phyloP scores from a whole-genome alignment of 2,888 invertebrate genomes.

The Nomada fucata region DNA sequence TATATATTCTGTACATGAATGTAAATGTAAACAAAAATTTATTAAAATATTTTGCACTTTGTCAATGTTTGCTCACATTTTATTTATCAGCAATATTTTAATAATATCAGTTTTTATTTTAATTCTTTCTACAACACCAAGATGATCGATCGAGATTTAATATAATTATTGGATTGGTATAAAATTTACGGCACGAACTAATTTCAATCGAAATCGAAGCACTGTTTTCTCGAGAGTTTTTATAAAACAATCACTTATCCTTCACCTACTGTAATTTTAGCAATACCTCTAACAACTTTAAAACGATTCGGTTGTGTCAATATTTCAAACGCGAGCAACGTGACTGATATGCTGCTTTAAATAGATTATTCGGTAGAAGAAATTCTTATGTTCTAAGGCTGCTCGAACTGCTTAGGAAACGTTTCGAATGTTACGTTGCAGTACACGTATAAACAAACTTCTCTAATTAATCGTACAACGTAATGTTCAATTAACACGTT shows the following conservation, averaged over 20 bases:
- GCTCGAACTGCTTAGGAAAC: conserved; percentile 32
- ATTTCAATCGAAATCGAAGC: not conserved
- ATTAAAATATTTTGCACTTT: not conserved
- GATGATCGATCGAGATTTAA: not conserved
- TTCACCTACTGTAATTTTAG: not conserved
- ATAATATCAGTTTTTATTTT: not conserved
- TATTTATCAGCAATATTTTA: not conserved
- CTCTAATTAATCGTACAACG: no score
- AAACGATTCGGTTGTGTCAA: not conserved
- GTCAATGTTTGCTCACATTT: not conserved
- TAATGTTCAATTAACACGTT: no score
- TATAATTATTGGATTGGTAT: not conserved
- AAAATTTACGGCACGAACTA: not conserved
- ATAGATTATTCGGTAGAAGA: conserved; percentile 63
- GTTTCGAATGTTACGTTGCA: not conserved
- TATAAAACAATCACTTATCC: not conserved
- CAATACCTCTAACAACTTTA: not conserved
- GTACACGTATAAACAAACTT: no score
- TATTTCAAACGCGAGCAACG: conserved; percentile 5
- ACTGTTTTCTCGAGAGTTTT: not conserved
- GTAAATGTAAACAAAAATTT: not conserved
- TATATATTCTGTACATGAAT: not conserved
- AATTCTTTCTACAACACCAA: not conserved
- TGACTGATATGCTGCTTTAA: conserved; percentile 65
- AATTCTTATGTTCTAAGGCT: conserved; percentile 44